Evolutionary conservation across 1,140 invertebrate species (phyloP), one percentile per base, ranked within the genome.

Genomic region (Hylyphantes graminicola): DNA sequence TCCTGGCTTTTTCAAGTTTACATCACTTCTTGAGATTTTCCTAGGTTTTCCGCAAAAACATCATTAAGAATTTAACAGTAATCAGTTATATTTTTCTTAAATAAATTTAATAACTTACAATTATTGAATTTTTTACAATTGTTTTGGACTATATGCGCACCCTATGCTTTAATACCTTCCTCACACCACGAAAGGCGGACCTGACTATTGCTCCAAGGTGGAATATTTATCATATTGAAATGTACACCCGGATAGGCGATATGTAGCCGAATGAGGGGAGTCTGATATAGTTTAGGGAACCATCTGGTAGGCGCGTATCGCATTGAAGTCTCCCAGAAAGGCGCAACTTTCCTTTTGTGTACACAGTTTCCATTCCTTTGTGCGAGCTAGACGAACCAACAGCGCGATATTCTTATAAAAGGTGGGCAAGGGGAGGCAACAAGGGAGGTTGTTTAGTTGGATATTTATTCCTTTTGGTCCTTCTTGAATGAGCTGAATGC

Each of bases 271-370:
- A 13, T 5, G 53, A 50, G 55, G 53, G 68, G 48, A 7, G 68
- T 50, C 15, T 51, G 19, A 35, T 54, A 10, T 15, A 13, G 15
- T 21, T 64, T 48, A 50, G 57, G 13, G 7, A 59, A 64, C 79
- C 79, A 81, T 81, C 79, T 81, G 79, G 79, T 81, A 68, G 68
- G 79, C 79, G 79, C 79, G 79, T 73, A 54, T 53, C 9, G 11
- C 19, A 67, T 67, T 81, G 57, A 57, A 0, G 15, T 8, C n/a
- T 64, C 35, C 5, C 17, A 57, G 65, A 80, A 79, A 80, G 77
- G 65, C 77, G 68, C 55, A 73, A 54, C 54, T 35, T 17, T 10
- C n/a, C 59, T 73, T 68, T 65, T 73, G 67, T 81, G 55, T 70
- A 48, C 54, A 53, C 35, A 73, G 57, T 63, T 81, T 73, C 68